Base-by-base conservation (phyloP, 2,797 vertebrate species). In the Graptemys geographica region DNA sequence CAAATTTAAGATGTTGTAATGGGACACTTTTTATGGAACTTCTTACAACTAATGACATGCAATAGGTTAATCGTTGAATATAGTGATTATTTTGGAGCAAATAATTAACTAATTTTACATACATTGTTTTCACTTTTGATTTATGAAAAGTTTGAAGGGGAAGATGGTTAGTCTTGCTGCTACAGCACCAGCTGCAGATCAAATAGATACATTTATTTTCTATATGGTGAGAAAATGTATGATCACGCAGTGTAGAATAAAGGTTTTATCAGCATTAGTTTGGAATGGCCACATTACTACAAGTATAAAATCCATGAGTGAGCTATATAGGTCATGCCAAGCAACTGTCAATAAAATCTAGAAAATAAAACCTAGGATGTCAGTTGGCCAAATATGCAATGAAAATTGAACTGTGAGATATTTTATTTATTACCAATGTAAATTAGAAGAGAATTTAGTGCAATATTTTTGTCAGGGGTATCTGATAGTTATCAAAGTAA, bases 241-340 rank as follows among this genome's bases (percentile, higher is more conserved):
- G 49, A 86, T 10, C 84, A 5, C 56, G 21, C 9, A 89, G 84
- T 86, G 72, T 1, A 84, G 84, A 85, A 92, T 88, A 83, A 90
- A 93, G 11, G 27, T 87, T 93, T 96, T 83, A 89, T 90, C 90
- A 94, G 83, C 79, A 86, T 79, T 90, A 93, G 28, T 53, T 49
- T 0, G 1, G 31, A 31, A 86, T 59, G 12, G 81, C 49, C 84
- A n/a, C 91, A 90, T 95, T 92, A 69, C 92, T 79, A 92, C 25
- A 81, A 94, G 33, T 88, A 86, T 92, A 62, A 95, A 95, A 86
- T 1, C 12, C 9, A 44, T 16, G 72, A 90, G 84, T 92, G 81
- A 96, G 87, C 69, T 80, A 81, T 33, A 57, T 6, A 87, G 56
- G 78, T 93, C 51, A 62, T 89, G 10, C 21, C 12, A n/a, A 72